These are phyloP conservation scores for Aurelia coerulea DNA, from an alignment of 30 jellyfish, hydroid and myxozoan genomes.

Conservation along the genomic window DNA sequence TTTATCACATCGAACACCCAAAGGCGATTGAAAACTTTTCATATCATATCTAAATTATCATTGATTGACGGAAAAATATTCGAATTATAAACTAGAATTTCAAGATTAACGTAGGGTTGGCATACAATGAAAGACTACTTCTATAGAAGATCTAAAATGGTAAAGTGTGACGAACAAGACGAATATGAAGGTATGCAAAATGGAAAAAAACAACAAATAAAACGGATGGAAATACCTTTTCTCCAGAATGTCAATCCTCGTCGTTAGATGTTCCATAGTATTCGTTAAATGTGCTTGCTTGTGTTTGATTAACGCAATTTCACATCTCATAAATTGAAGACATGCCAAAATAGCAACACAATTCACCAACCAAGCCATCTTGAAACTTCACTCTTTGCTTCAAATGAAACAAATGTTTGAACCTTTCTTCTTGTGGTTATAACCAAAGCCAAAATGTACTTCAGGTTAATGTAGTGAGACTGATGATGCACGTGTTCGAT, in stretches of 20 bases:
- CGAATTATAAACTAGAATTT: background rate
- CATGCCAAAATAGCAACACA: background rate
- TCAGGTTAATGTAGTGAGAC: too few species aligned
- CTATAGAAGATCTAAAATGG: too few species aligned
- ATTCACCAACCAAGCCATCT: background rate
- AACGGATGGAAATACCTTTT: conserved; percentile 2
- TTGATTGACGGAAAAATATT: too few species aligned
- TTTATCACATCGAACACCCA: too few species aligned
- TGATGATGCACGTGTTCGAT: too few species aligned
- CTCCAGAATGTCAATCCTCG: conserved; percentile 29
- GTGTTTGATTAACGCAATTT: conserved; percentile 9
- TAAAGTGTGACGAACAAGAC: too few species aligned
- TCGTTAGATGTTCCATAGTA: conserved; percentile 30
- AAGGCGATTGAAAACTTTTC: too few species aligned
- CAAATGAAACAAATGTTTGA: too few species aligned
- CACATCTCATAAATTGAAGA: background rate
- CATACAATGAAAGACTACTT: background rate
- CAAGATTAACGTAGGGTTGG: background rate
- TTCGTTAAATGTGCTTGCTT: conserved; percentile 51
- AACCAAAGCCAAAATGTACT: background rate
- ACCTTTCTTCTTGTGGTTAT: conserved; percentile 3
- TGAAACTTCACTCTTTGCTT: background rate
- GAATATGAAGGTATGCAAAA: too few species aligned
- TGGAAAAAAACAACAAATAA: background rate
- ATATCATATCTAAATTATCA: too few species aligned